A percentile compares a stretch with the other conserved stretches of the same genome.
phyloP scores from a whole-genome alignment of 2,888 invertebrate species.

The Trissonchulus latispiculum region DNA sequence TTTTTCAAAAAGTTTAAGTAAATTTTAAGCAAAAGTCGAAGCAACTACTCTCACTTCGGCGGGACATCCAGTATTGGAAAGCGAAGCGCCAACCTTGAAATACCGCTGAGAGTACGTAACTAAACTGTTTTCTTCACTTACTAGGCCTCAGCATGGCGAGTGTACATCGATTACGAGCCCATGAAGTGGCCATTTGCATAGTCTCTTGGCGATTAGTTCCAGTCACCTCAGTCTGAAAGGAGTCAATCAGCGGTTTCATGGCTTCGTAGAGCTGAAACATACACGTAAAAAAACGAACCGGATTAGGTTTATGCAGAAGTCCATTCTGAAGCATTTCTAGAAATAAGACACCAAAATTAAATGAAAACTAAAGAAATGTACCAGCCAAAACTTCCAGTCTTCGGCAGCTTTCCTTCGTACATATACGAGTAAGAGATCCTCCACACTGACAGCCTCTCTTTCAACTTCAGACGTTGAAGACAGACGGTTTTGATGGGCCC shows the following conservation, averaged over 20 bases:
- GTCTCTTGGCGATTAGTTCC: slow-evolving; percentile 23
- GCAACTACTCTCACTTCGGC: too few species aligned
- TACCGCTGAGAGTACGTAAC: too few species aligned
- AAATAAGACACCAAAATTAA: too few species aligned
- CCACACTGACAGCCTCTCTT: neutral
- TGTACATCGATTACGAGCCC: slow-evolving; percentile 20
- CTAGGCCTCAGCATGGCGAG: slow-evolving; percentile 19
- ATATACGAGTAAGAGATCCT: slow-evolving; percentile 25
- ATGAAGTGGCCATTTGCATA: neutral
- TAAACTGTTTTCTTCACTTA: too few species aligned
- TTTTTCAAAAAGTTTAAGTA: too few species aligned
- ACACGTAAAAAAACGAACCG: neutral
- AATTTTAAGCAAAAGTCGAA: too few species aligned
- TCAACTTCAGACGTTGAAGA: slow-evolving; percentile 28
- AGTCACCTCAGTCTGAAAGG: slow-evolving; percentile 28
- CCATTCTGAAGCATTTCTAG: too few species aligned
- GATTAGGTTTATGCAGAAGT: too few species aligned
- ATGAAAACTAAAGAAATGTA: slow-evolving; percentile 29
- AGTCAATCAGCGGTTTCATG: slow-evolving; percentile 30
- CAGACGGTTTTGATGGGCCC: slow-evolving; percentile 37
- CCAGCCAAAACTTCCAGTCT: slow-evolving; percentile 40
- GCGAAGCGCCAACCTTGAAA: too few species aligned
- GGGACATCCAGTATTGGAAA: too few species aligned
- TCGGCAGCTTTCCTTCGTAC: slow-evolving; percentile 31
- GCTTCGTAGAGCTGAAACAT: slow-evolving; percentile 30